Percentiles rank a stretch among this genome's conserved stretches.
Conservation (phyloP, 2,888 invertebrate species). For the Resseliella maxima region DNA sequence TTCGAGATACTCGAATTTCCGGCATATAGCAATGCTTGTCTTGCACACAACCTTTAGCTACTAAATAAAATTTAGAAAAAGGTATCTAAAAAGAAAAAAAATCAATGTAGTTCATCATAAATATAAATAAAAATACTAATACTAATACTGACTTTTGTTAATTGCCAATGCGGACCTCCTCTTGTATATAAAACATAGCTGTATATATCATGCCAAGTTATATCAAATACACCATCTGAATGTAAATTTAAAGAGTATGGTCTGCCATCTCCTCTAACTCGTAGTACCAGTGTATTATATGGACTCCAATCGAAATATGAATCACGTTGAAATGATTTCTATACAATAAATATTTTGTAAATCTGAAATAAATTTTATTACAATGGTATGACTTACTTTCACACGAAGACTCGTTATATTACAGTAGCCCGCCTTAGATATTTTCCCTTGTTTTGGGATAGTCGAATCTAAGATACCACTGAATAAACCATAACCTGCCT, state of each 20-base stretch:
- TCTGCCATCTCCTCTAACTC: slow-evolving; percentile 93
- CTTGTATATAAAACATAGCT: slow-evolving; percentile 89
- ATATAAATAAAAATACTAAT: not conserved
- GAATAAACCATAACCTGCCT: slow-evolving; percentile 78
- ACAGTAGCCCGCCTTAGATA: slow-evolving; percentile 84
- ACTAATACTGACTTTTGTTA: slow-evolving; percentile 74
- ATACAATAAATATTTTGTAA: slow-evolving; percentile 60
- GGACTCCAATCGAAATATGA: slow-evolving; percentile 77
- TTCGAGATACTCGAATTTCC: slow-evolving; percentile 72
- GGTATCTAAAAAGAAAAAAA: slow-evolving; percentile 78
- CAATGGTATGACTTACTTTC: slow-evolving; percentile 69
- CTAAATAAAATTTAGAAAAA: slow-evolving; percentile 89
- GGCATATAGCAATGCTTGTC: slow-evolving; percentile 79
- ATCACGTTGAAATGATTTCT: slow-evolving; percentile 86
- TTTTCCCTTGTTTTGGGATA: slow-evolving; percentile 83
- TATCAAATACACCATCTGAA: slow-evolving; percentile 80
- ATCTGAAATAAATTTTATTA: no score
- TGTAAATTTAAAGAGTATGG: slow-evolving; percentile 86
- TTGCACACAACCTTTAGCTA: slow-evolving; percentile 86
- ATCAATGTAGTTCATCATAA: not conserved
- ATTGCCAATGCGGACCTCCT: slow-evolving; percentile 99
- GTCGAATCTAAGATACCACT: slow-evolving; percentile 77
- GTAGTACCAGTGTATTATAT: slow-evolving; percentile 71
- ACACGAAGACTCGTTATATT: slow-evolving; percentile 77
- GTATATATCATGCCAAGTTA: slow-evolving; percentile 90